Conservation (phyloP, 2,888 invertebrate genomes). For the Dynastes grantii region DNA sequence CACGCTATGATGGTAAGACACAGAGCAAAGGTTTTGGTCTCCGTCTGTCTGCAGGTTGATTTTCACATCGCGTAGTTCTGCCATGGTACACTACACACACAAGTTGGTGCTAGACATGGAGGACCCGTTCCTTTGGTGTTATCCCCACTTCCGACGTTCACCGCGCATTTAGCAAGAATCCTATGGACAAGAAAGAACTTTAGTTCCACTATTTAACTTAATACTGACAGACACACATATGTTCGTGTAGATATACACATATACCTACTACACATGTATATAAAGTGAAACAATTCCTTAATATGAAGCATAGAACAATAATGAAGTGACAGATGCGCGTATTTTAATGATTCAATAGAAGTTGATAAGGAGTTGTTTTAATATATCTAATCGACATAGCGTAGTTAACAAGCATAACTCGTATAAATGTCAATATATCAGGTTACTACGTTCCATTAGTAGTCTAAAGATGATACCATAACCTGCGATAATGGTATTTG, state of each 20-base stretch:
- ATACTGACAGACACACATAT: too few species aligned
- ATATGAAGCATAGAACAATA: slow-evolving; percentile 1
- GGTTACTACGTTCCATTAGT: neutral
- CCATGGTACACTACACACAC: slow-evolving; percentile 61
- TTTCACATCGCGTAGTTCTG: slow-evolving; percentile 65
- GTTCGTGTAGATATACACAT: too few species aligned
- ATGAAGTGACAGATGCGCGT: slow-evolving; percentile 1
- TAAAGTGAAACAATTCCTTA: neutral
- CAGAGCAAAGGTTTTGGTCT: slow-evolving; percentile 57
- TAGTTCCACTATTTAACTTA: neutral
- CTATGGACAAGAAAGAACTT: slow-evolving; percentile 2
- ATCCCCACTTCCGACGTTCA: slow-evolving; percentile 14
- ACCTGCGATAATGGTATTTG: too few species aligned
- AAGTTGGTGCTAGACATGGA: slow-evolving; percentile 27
- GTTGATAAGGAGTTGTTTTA: slow-evolving; percentile 18
- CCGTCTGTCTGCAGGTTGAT: slow-evolving; percentile 67
- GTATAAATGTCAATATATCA: neutral
- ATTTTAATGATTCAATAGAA: slow-evolving; percentile 18
- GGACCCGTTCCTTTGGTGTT: slow-evolving; percentile 34
- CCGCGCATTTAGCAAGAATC: slow-evolving; percentile 21
- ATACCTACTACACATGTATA: too few species aligned
- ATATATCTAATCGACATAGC: slow-evolving; percentile 30
- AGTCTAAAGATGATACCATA: too few species aligned
- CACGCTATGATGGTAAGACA: slow-evolving; percentile 65
- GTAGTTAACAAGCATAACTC: neutral